Evolutionary conservation across 2,888 invertebrate genomes (phyloP).

Genomic region (Phlogophora meticulosa): DNA sequence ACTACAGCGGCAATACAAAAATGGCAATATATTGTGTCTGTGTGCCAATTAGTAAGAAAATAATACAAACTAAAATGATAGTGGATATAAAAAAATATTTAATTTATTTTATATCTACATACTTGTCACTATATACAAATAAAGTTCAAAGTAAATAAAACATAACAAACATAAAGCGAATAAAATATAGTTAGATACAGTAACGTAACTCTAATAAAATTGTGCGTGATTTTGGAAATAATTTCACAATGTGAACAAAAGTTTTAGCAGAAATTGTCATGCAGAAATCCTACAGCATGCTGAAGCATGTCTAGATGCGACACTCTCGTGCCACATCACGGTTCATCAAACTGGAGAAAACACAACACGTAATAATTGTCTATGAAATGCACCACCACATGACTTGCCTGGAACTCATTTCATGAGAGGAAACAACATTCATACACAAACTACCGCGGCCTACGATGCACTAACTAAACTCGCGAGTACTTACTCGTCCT

Average conservation of each 20-base stretch:
- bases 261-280: conserved; percentile 51
- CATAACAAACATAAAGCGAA: conserved; percentile 61
- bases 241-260: conserved; percentile 37
- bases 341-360: conserved; percentile 19
- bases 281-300: conserved; percentile 50
- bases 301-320: conserved; percentile 39
- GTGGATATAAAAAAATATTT: conserved; percentile 64
- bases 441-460: conserved; percentile 57
- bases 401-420: conserved; percentile 33
- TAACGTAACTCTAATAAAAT: conserved; percentile 46
- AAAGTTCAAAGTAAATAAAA: conserved; percentile 63
- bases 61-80: conserved; percentile 65
- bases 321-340: conserved; percentile 30
- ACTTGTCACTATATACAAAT: conserved; percentile 66
- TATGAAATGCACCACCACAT: conserved; percentile 29
- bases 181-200: conserved; percentile 58
- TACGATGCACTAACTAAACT: conserved; percentile 71
- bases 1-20: conserved; percentile 24
- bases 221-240: conserved; percentile 54
- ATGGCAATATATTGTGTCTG: conserved; percentile 34
- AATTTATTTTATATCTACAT: conserved; percentile 65
- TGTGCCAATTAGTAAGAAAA: conserved; percentile 59
- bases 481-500: conserved; percentile 96
- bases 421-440: conserved; percentile 45
- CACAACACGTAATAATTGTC: conserved; percentile 39